Evolutionary conservation across 2,113 vertebrate genomes (phyloP), one percentile per base, ranked within the genome.

Genomic region (Plecotus auritus): DNA sequence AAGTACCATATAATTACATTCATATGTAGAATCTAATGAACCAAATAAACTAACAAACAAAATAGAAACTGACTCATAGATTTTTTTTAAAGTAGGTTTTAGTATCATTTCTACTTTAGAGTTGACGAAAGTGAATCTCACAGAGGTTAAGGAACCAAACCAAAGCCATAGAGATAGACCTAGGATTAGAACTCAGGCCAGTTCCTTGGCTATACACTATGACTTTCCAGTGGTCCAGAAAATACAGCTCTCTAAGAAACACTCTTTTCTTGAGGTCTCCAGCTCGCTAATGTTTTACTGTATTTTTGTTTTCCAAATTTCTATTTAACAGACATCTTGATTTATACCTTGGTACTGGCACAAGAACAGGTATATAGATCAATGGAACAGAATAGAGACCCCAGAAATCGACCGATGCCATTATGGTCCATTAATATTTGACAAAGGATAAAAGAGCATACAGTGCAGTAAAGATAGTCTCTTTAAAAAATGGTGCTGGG

Each of bases 231-330:
- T 54, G 42, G 17, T 78, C 40, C 72, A 91, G 47, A 91, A 94
- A 94, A 88, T 9, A 85, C 1, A 90, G 74, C 9, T 82, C 22
- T 87, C 51, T 51, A 88, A 94, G 51, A 82, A 86, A 64, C 67
- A 95, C 22, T 89, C 40, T 49, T 90, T 92, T 64, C 28, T 78
- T 66, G 47, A 95, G n/a, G 45, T 70, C 4, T 80, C 30, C 40
- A 54, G 42, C 70, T n/a, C 86, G 37, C 56, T 81, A 86, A 72
- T 90, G 17, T 74, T 95, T 91, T 83, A 88, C n/a, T 87, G 5
- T 49, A 74, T 56, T 87, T 96, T 92, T 14, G 45, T 96, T 93
- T 95, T 95, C 20, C 26, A 87, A 85, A 70, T 22, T 93, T 14
- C 2, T 49, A 74, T 83, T 84, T 92, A 78, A 76, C 35, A 92